Base-by-base conservation (phyloP, 2,113 vertebrate species). In the Paratilapia polleni region DNA sequence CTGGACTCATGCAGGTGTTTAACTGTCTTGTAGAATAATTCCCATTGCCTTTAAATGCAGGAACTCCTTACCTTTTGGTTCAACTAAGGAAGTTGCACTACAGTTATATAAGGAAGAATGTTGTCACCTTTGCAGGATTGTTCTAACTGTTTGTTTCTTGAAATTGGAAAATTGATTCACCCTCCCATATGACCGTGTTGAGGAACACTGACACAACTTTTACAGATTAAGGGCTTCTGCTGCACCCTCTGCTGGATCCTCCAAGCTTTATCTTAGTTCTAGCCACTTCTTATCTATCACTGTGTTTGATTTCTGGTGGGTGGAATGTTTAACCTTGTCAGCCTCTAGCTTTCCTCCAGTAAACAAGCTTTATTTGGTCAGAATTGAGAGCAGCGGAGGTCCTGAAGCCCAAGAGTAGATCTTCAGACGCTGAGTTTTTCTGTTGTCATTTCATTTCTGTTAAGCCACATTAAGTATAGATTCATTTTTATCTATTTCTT, bases 321-420 rank as follows among this genome's bases (percentile, higher is more conserved):
- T 63, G 58, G 75, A 81, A 80, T 82, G 78, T 92, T 89, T 89
- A 87, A 91, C 87, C 84, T 87, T 57, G 20, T 36, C 59, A 66
- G 26, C 60, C 60, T 80, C 19, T 47, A 12, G 28, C 59, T 80
- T 68, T 75, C 56, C 15, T 41, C 74, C 28, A 78, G 83, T 88
- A 82, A 91, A 89, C 80, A 91, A 79, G 60, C 54, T 87, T 87
- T 83, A 86, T 86, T 82, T 81, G 58, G 66, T 83, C 82, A 83
- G 52, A 89, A 79, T 19, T 81, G 66, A 68, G 63, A 90, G 52
- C 47, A 84, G 54, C 61, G 36, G 2, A 74, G 74, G 24, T 81
- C 78, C 43, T 74, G 60, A 52, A 68, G 41, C 57, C 22, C 24
- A 9, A 74, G 26, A 62, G 81, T 17, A 26, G 77, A 26, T 74